A percentile compares a stretch with the other conserved stretches of the same genome.
These are phyloP conservation scores for Scaptomyza tumidula DNA, from an alignment of 2,888 invertebrate species.

Conservation along the genomic window DNA sequence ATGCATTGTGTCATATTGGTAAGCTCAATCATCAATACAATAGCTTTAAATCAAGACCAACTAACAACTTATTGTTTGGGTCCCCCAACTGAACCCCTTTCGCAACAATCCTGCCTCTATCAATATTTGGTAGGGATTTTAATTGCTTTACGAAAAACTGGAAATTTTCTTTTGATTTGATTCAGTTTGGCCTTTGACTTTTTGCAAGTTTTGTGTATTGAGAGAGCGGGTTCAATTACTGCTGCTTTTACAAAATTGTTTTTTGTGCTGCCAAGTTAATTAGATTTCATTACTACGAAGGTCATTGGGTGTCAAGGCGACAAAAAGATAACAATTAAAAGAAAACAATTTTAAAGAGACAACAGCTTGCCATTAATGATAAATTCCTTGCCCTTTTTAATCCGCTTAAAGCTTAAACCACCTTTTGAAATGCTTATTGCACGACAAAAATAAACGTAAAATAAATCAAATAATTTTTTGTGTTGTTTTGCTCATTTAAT, in stretches of 20 bases:
- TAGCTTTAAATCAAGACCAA: conserved; percentile 36
- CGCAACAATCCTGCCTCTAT: conserved; percentile 27
- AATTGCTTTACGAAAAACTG: conserved; percentile 58
- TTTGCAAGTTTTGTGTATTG: conserved; percentile 13
- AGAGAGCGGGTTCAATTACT: conserved; percentile 9
- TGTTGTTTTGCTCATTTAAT: conserved; percentile 14
- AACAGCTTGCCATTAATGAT: conserved; percentile 29
- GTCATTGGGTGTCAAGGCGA: conserved; percentile 5
- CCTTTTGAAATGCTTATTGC: background rate
- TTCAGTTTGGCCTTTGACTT: conserved; percentile 43
- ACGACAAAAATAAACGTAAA: conserved; percentile 9
- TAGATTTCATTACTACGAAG: conserved; percentile 50
- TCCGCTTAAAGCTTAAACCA: background rate
- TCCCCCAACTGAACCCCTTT: background rate
- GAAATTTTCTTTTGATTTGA: conserved; percentile 25
- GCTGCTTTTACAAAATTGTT: conserved; percentile 12
- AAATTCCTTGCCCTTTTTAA: conserved; percentile 10
- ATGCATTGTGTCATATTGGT: conserved; percentile 29
- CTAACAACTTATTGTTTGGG: conserved; percentile 1
- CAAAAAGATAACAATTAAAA: conserved; percentile 16
- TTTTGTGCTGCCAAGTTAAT: conserved; percentile 47
- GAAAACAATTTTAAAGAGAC: conserved; percentile 8
- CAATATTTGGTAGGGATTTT: conserved; percentile 60
- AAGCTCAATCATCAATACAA: conserved; percentile 44
- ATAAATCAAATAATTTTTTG: conserved; percentile 17